Percentiles rank a stretch among this genome's conserved stretches.
These are phyloP conservation scores for Coilia nasus DNA, from an alignment of 2,797 vertebrate genomes.

Conservation along the genomic window DNA sequence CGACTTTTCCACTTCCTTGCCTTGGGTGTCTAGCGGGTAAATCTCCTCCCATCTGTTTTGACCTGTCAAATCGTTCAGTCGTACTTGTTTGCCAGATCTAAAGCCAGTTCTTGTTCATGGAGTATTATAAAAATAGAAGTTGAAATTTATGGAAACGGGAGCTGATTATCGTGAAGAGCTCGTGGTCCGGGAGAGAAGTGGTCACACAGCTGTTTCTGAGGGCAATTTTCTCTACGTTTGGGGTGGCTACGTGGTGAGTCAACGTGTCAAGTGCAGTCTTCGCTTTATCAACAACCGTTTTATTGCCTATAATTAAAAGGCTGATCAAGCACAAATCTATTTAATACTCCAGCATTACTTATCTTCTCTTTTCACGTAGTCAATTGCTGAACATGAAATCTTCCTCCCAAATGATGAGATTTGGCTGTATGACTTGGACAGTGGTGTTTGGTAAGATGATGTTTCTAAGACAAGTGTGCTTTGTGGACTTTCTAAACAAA, in stretches of 20 bases:
- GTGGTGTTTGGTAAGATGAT: conserved; percentile 84
- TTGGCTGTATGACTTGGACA: conserved; percentile 90
- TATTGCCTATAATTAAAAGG: neutral
- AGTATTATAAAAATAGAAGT: neutral
- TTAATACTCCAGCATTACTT: neutral
- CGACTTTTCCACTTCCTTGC: neutral
- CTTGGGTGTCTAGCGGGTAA: neutral
- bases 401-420: conserved; percentile 92
- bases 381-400: conserved; percentile 88
- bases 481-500: too few relatives aligned
- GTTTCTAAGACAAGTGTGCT: neutral
- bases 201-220: conserved; percentile 88
- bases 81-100: neutral
- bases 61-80: neutral
- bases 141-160: conserved; percentile 9
- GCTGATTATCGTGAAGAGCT: conserved; percentile 61
- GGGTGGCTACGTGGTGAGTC: conserved; percentile 94
- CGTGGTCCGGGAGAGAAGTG: conserved; percentile 89
- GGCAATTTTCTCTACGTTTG: conserved; percentile 86
- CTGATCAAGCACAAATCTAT: neutral
- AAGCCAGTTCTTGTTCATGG: neutral
- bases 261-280: neutral
- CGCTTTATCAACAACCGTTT: neutral
- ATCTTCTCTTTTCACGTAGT: conserved; percentile 68
- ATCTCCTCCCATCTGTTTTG: neutral